Base-by-base conservation (phyloP, 2,888 invertebrate genomes). In the Amphimallon solstitiale region DNA sequence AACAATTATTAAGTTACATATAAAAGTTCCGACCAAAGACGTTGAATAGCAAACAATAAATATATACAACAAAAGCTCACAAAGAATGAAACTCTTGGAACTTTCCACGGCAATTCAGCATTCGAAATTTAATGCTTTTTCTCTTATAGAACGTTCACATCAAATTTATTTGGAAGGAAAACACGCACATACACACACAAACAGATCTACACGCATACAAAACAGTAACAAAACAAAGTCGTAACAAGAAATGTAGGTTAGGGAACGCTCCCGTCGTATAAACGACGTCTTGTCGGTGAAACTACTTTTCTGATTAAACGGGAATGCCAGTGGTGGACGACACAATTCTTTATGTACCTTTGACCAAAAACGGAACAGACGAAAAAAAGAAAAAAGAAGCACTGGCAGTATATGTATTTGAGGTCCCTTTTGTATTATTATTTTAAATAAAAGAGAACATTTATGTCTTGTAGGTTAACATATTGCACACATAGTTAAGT, bases 141-240 rank as follows among this genome's bases (percentile, higher is more conserved):
- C 62, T 68, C 63, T 61, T 65, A 61, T 68, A 35, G 37, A 34
- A 46, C 17, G 45, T 17, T 21, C 49, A 73, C 73, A 75, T 73
- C 71, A 71, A 76, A 76, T 77, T 76, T 76, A 77, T 77, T 76
- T 74, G 69, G 72, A 56, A 56, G 23, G 56, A 21, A 56, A 43
- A 40, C 23, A n/a, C 40, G 40, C 35, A 40, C 40, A 40, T 9
- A 43, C 43, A 23, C 40, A 40, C 40, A 40, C n/a, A n/a, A n/a
- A n/a, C n/a, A n/a, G n/a, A n/a, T 40, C 15, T 12, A 21, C 23
- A 40, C 56, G 23, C 23, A 40, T 40, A 72, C 69, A 59, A 70
- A 72, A 49, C 62, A 62, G 69, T 72, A 73, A 73, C 75, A 76
- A 77, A 78, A 78, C 77, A 77, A 76, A 76, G 76, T 78, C 77